Conservation (phyloP, 2,888 invertebrate genomes). For the Trissolcus japonicus region DNA sequence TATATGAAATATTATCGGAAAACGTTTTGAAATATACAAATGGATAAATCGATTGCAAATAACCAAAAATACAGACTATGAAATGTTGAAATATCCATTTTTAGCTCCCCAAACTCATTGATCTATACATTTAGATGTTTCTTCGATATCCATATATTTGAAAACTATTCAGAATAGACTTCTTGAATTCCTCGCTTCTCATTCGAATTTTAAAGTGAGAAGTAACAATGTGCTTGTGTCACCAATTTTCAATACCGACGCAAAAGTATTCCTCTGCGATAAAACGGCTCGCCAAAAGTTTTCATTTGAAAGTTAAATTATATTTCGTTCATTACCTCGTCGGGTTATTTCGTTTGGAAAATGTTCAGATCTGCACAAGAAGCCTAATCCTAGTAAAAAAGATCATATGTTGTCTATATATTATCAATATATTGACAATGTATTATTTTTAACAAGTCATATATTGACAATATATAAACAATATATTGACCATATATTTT, state of each 20-base stretch:
- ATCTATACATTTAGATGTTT: conserved; percentile 41
- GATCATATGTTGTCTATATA: too few relatives aligned
- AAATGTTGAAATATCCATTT: conserved; percentile 36
- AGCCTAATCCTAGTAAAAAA: too few relatives aligned
- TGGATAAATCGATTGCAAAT: conserved; percentile 24
- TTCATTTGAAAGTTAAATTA: conserved; percentile 14
- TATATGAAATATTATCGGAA: conserved; percentile 20
- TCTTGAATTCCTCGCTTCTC: conserved; percentile 30
- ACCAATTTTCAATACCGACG: conserved; percentile 25
- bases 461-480: too few relatives aligned
- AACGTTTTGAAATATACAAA: conserved; percentile 28
- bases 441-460: too few relatives aligned
- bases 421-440: too few relatives aligned
- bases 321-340: too few relatives aligned
- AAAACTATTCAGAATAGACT: conserved; percentile 37
- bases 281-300: background rate
- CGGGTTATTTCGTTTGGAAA: too few relatives aligned
- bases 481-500: too few relatives aligned
- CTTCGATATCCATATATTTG: conserved; percentile 42
- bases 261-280: background rate
- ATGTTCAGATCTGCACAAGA: too few relatives aligned
- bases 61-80: conserved; percentile 20
- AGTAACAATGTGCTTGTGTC: conserved; percentile 8
- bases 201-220: conserved; percentile 17
- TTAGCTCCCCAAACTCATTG: conserved; percentile 35